Evolutionary conservation across 1,140 invertebrate species (phyloP).

Genomic region (Helicoverpa zea): DNA sequence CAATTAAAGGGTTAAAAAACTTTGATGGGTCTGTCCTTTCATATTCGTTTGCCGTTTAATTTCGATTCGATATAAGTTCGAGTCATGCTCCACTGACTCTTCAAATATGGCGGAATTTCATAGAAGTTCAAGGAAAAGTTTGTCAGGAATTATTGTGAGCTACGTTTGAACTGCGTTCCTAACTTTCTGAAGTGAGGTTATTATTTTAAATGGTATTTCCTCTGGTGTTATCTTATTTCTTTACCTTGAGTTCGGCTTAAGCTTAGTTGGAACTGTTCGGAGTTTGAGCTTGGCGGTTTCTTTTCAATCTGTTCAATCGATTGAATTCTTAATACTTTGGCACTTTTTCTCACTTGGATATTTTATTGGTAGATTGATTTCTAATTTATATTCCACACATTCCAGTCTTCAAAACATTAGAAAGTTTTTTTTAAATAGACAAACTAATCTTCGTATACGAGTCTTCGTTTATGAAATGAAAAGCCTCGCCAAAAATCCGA

Average conservation of each 20-base stretch:
- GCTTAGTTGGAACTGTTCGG: background rate
- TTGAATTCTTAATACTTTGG: too few relatives aligned
- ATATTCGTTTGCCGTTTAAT: constrained; percentile 9
- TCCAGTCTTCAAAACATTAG: too few relatives aligned
- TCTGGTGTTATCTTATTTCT: background rate
- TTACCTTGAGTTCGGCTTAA: background rate
- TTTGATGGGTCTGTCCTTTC: constrained; percentile 21
- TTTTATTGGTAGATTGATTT: too few relatives aligned
- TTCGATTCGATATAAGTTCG: constrained; percentile 28
- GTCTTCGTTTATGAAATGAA: too few relatives aligned
- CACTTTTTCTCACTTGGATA: too few relatives aligned
- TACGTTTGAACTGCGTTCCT: constrained; percentile 1
- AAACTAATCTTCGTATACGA: too few relatives aligned
- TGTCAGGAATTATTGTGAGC: background rate
- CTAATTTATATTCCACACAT: too few relatives aligned
- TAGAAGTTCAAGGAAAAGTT: constrained; percentile 25
- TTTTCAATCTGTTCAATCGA: too few relatives aligned
- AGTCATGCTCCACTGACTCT: background rate
- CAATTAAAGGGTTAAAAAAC: constrained; percentile 30
- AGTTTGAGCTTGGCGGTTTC: background rate
- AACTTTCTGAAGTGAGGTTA: constrained; percentile 6
- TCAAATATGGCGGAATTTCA: constrained; percentile 2
- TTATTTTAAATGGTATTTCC: constrained; percentile 18
- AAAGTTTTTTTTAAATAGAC: too few relatives aligned
- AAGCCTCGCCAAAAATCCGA: too few relatives aligned